Conservation (phyloP, 1,140 invertebrate species). For the Carcinoscorpius rotundicauda region DNA sequence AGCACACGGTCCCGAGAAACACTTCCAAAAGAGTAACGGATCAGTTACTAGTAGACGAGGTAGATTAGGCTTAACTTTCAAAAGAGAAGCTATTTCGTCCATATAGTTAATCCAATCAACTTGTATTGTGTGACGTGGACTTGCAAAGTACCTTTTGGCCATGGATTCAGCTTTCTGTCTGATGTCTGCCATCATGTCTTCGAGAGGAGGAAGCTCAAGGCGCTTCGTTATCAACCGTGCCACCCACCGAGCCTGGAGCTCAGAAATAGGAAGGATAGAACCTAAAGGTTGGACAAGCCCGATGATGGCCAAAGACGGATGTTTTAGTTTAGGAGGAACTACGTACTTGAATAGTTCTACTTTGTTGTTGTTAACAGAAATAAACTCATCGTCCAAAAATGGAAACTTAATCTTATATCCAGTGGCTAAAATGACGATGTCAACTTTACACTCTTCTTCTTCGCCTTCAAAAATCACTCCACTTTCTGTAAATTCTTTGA, state of each 20-base stretch:
- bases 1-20: constrained; percentile 30
- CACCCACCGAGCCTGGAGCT: constrained; percentile 40
- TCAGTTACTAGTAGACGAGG: constrained; percentile 30
- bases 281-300: constrained; percentile 41
- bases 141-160: constrained; percentile 26
- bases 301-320: constrained; percentile 37
- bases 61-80: constrained; percentile 31
- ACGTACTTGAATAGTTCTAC: constrained; percentile 38
- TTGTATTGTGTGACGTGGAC: constrained; percentile 36
- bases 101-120: constrained; percentile 33
- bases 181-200: constrained; percentile 29
- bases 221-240: constrained; percentile 22
- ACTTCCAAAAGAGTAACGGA: constrained; percentile 27
- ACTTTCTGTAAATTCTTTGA: constrained; percentile 30
- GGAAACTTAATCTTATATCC: constrained; percentile 36
- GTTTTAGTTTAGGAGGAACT: constrained; percentile 32
- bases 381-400: constrained; percentile 27
- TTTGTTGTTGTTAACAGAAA: constrained; percentile 29
- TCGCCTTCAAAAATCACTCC: constrained; percentile 31
- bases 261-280: constrained; percentile 39
- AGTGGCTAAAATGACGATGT: constrained; percentile 34
- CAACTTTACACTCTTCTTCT: constrained; percentile 22
- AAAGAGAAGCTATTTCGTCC: constrained; percentile 31
- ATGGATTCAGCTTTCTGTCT: constrained; percentile 18
- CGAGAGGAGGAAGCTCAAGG: constrained; percentile 22